A percentile compares a stretch with the other conserved stretches of the same genome.
Conservation (phyloP, 2,797 vertebrate species). For the Poeciliopsis paucimaculata region DNA sequence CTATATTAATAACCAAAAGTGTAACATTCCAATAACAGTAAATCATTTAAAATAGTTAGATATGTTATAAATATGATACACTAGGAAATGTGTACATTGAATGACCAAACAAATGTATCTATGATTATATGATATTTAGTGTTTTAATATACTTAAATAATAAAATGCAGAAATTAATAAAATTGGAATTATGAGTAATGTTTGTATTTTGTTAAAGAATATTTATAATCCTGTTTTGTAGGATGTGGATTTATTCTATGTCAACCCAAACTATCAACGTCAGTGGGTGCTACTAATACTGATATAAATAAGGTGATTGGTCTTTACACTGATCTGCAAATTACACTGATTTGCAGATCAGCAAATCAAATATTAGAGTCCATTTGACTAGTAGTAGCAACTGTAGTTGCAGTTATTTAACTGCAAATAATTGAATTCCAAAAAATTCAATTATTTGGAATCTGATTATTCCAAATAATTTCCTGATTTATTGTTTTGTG, state of each 20-base stretch:
- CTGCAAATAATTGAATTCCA: no score
- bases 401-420: no score
- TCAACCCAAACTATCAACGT: background rate
- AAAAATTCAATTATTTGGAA: no score
- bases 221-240: background rate
- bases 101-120: background rate
- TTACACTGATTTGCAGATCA: background rate
- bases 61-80: background rate
- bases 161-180: background rate
- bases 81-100: background rate
- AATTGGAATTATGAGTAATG: background rate
- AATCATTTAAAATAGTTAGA: background rate
- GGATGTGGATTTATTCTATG: background rate
- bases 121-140: background rate
- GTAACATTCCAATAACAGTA: background rate
- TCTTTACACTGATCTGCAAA: no score
- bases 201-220: no score
- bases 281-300: background rate
- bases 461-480: background rate
- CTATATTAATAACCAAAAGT: slow-evolving; percentile 16
- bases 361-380: background rate
- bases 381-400: no score
- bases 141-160: background rate
- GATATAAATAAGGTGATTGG: background rate
- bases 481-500: background rate